Evolutionary conservation across 2,797 vertebrate species (phyloP), one percentile per base, ranked within the genome.

Genomic region (Aythya fuligula): DNA sequence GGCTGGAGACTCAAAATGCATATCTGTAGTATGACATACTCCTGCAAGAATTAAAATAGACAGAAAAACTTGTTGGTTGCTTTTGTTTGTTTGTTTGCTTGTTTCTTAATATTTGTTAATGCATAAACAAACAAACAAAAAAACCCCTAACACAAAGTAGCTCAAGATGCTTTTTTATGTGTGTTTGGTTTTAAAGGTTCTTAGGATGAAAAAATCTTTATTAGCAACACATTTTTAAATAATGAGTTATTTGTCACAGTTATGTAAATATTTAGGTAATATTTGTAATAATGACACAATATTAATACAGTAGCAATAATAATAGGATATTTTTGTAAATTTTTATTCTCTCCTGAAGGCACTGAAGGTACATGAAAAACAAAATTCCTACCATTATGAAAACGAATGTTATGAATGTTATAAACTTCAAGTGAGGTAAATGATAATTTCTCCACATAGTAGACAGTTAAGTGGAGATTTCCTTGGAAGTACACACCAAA

Each of bases 91-190:
- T 80, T 85, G 8, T 1, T 72, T 79, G 45, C 8, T 27, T 64
- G 38, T 64, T 64, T 56, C 49, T 2, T 34, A 87, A 36, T 62
- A 61, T 71, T 83, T 64, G 30, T 64, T 34, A 64, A 74, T 4
- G 34, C 25, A 28, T 11, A 85, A 79, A 66, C 25, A 51, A 49
- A 12, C 0, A 2, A 80, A 92, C 47, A 49, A 51, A 13, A 0
- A 2, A 80, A 91, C 79, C 54, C 7, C 6, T 38, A 38, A 67
- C 4, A 30, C 6, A n/a, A 91, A 89, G 36, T 45, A 85, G 66
- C 64, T 2, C 18, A n/a, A 39, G n/a, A 47, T 77, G 1, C 0
- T 17, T 15, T 79, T 91, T 69, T 28, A 21, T 14, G 49, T 25
- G 25, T 43, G 3, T n/a, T 66, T 85, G 2, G 16, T 34, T 84